phyloP scores from a whole-genome alignment of 2,113 vertebrate species.

The Machaerirhynchus nigripectus region DNA sequence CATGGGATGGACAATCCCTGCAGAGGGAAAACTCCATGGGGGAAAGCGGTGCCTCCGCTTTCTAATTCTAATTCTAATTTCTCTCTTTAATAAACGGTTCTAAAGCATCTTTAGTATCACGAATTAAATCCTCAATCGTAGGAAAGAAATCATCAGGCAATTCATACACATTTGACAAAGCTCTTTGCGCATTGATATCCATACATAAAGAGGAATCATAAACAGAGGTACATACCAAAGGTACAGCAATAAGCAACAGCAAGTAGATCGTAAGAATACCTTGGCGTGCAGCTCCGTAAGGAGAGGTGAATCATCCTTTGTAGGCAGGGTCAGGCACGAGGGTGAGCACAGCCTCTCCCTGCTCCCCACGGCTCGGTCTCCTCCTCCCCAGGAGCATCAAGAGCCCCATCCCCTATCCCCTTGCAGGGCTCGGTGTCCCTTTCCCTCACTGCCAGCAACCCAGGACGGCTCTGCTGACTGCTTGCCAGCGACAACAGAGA shows the following conservation, averaged over 20 bases:
- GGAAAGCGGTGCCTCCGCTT: accelerated
- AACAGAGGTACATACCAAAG: too few species aligned
- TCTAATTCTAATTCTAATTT: too few species aligned
- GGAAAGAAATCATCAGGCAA: too few species aligned
- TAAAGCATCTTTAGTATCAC: too few species aligned
- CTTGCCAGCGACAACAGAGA: background rate
- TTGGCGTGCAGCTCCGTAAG: too few species aligned
- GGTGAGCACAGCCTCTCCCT: background rate
- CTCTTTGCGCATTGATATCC: too few species aligned
- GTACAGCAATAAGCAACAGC: too few species aligned
- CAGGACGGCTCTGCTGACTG: background rate
- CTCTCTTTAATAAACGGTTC: too few species aligned
- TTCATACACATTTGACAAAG: too few species aligned
- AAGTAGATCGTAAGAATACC: too few species aligned
- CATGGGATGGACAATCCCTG: background rate
- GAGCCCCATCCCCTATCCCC: background rate
- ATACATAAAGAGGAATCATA: too few species aligned
- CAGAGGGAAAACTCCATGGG: background rate
- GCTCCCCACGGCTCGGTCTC: background rate
- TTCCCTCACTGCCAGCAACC: background rate
- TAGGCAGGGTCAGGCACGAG: background rate
- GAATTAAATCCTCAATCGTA: too few species aligned
- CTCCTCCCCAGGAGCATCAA: background rate
- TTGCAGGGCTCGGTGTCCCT: background rate
- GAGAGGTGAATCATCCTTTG: background rate